Conservation (phyloP, 2,797 vertebrate genomes). For the Rhinella marina region DNA sequence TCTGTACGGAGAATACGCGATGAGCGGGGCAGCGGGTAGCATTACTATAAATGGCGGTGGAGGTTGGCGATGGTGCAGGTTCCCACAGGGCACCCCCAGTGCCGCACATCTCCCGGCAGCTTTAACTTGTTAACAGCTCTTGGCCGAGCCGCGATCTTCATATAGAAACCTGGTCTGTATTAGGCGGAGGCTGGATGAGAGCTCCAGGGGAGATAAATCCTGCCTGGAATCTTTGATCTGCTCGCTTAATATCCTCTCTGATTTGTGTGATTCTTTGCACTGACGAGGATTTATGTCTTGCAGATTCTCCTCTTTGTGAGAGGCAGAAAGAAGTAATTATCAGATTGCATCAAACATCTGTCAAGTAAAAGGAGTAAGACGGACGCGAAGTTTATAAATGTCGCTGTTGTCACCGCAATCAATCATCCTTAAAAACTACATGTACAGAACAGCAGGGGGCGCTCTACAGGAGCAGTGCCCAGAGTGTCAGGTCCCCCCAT, state of each 20-base stretch:
- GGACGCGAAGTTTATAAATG: slow-evolving; percentile 14
- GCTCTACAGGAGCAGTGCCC: not conserved
- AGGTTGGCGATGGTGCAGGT: not conserved
- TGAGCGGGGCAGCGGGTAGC: not conserved
- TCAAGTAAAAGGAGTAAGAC: slow-evolving; percentile 23
- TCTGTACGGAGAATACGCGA: no score
- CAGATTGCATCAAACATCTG: slow-evolving; percentile 40
- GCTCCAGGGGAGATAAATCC: slow-evolving; percentile 27
- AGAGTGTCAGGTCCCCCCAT: not conserved
- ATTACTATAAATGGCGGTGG: not conserved
- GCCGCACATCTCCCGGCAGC: not conserved
- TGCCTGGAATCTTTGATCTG: slow-evolving; percentile 44
- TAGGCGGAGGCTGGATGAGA: not conserved
- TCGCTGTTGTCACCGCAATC: not conserved
- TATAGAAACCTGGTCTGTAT: slow-evolving; percentile 35
- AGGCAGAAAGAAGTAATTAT: not conserved
- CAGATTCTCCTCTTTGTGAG: slow-evolving; percentile 26
- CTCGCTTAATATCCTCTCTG: slow-evolving; percentile 25
- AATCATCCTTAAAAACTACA: not conserved
- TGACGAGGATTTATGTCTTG: slow-evolving; percentile 33
- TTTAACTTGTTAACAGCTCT: slow-evolving; percentile 45
- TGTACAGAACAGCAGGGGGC: not conserved
- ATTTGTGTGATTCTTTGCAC: slow-evolving; percentile 39
- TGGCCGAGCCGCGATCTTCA: slow-evolving; percentile 8
- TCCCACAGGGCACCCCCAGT: not conserved